A percentile compares a stretch with the other conserved stretches of the same genome.
phyloP scores from a whole-genome alignment of 2,888 invertebrate genomes.

The Emmelina monodactyla region DNA sequence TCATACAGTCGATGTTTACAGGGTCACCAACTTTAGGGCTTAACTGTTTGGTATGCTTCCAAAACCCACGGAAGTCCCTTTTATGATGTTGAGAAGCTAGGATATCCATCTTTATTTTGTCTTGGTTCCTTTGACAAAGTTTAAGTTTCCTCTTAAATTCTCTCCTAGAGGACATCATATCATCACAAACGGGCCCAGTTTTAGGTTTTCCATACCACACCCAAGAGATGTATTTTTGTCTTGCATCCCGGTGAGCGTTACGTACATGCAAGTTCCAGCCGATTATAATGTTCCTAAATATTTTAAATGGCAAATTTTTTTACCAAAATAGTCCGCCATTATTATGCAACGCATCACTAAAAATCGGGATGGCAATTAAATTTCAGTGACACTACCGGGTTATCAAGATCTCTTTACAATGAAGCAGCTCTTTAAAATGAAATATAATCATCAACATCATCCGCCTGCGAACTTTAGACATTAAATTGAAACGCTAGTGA shows the following conservation, averaged over 20 bases:
- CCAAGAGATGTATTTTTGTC: slow-evolving; percentile 7
- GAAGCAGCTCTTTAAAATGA: too few relatives aligned
- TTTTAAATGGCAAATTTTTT: too few relatives aligned
- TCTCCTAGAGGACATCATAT: slow-evolving; percentile 2
- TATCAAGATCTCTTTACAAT: too few relatives aligned
- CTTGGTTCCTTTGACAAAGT: neutral
- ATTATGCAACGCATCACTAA: too few relatives aligned
- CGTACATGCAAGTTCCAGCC: slow-evolving; percentile 5
- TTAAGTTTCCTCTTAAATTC: slow-evolving; percentile 1
- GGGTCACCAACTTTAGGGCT: slow-evolving; percentile 6
- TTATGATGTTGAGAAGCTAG: slow-evolving; percentile 5
- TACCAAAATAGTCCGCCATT: too few relatives aligned
- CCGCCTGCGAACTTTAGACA: too few relatives aligned
- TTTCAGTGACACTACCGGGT: too few relatives aligned
- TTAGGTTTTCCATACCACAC: slow-evolving; percentile 5
- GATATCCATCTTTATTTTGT: slow-evolving; percentile 8
- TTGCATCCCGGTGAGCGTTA: slow-evolving; percentile 7
- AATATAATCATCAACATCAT: too few relatives aligned
- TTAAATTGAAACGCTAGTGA: too few relatives aligned
- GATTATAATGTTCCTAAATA: neutral
- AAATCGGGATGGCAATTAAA: too few relatives aligned
- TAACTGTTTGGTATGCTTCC: slow-evolving; percentile 7
- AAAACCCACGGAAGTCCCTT: slow-evolving; percentile 7
- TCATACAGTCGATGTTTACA: slow-evolving; percentile 1
- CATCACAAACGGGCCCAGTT: neutral